phyloP scores from a whole-genome alignment of 2,888 invertebrate species.

The Drosophila parthenogenetica region DNA sequence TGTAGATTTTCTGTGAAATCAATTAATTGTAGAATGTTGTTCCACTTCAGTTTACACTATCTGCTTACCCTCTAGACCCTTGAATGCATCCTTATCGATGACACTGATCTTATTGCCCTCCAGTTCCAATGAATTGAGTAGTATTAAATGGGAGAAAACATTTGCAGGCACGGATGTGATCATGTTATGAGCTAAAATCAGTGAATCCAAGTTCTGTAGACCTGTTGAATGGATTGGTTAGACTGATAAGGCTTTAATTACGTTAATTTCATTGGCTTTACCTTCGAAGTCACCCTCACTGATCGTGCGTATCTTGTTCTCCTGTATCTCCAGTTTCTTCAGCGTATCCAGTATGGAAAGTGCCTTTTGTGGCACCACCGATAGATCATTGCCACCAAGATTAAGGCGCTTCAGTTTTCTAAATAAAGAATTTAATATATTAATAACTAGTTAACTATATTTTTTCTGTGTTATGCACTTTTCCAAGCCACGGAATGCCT shows the following conservation, averaged over 20 bases:
- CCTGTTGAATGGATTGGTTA: constrained; percentile 86
- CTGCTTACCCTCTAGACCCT: constrained; percentile 93
- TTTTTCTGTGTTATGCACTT: constrained; percentile 87
- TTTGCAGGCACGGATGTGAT: constrained; percentile 91
- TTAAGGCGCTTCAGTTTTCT: constrained; percentile 93
- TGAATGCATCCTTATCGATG: constrained; percentile 94
- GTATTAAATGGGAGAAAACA: constrained; percentile 92
- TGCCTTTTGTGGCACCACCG: constrained; percentile 91
- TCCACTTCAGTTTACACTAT: neutral
- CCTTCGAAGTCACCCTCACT: constrained; percentile 94
- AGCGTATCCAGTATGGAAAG: constrained; percentile 92
- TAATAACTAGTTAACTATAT: neutral
- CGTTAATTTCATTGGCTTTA: constrained; percentile 80
- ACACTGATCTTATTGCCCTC: constrained; percentile 93
- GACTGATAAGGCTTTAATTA: neutral
- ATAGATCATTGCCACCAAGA: constrained; percentile 93
- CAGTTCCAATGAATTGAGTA: constrained; percentile 94
- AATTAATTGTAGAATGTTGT: neutral
- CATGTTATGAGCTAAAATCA: constrained; percentile 94
- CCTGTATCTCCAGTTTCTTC: constrained; percentile 95
- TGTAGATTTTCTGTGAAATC: constrained; percentile 92
- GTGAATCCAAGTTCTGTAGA: constrained; percentile 91
- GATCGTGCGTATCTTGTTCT: constrained; percentile 92
- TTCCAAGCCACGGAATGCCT: constrained; percentile 94
- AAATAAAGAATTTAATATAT: constrained; percentile 12